Conservation (phyloP, 2,797 vertebrate species). For the Sparus aurata region DNA sequence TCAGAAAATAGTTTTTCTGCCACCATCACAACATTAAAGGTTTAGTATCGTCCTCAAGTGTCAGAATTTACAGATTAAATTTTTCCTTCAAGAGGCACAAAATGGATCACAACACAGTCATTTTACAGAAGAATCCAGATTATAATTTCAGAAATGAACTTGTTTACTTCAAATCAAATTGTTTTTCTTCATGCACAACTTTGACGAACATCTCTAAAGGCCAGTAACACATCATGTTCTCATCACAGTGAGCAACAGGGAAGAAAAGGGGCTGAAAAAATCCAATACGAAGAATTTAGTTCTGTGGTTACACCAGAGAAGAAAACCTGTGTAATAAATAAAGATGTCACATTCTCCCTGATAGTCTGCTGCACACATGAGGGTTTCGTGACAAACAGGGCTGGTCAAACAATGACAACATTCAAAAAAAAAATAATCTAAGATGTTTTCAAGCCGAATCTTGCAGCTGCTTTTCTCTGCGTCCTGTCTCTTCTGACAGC, state of each 20-base stretch:
- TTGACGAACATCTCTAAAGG: slow-evolving; percentile 48
- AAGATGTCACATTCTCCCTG: slow-evolving; percentile 26
- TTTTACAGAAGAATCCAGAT: not conserved
- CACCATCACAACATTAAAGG: not conserved
- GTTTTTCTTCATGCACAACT: not conserved
- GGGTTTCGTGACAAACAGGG: slow-evolving; percentile 8
- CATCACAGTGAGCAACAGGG: not conserved
- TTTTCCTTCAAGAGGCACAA: not conserved
- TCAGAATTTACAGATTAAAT: not conserved
- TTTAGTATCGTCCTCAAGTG: no score
- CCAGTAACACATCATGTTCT: slow-evolving; percentile 61
- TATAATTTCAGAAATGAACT: not conserved
- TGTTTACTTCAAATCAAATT: not conserved
- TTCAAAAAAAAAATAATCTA: slow-evolving; percentile 6
- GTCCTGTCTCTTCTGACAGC: slow-evolving; percentile 2
- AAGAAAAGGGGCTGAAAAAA: not conserved
- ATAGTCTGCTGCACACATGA: slow-evolving; percentile 25
- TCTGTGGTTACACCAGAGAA: not conserved
- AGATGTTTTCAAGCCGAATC: slow-evolving; percentile 31
- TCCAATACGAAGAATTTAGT: not conserved
- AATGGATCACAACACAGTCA: not conserved
- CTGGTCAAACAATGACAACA: slow-evolving; percentile 10
- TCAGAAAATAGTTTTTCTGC: not conserved
- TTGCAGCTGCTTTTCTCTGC: slow-evolving; percentile 41
- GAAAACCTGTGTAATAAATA: slow-evolving; percentile 50